Evolutionary conservation across 2,888 invertebrate species (phyloP).

Genomic region (Pseudococcus viburni): DNA sequence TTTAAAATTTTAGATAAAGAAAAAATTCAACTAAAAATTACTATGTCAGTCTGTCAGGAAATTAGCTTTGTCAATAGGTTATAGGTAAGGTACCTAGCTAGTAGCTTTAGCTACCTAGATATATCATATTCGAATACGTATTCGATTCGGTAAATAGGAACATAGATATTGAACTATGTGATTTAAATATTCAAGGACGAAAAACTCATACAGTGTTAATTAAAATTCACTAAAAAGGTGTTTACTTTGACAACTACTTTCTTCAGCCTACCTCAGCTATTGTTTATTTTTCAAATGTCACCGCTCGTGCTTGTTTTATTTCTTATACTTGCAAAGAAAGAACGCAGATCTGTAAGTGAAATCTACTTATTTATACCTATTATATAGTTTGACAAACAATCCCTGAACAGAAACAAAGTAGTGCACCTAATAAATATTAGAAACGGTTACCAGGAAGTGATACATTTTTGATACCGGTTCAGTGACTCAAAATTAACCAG

Average conservation of each 20-base stretch:
- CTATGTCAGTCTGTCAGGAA: background rate
- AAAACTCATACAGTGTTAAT: background rate
- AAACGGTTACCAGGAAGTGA: too few species aligned
- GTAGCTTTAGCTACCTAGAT: background rate
- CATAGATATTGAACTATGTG: background rate
- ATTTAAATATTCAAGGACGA: constrained; percentile 20
- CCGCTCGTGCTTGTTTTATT: too few species aligned
- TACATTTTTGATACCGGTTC: too few species aligned
- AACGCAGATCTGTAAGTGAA: too few species aligned
- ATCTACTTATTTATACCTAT: too few species aligned
- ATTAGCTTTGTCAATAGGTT: background rate
- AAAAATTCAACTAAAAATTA: background rate
- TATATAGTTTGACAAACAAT: too few species aligned
- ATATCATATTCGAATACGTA: background rate
- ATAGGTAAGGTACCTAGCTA: background rate
- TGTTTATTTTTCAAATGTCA: background rate
- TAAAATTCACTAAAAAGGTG: constrained; percentile 3
- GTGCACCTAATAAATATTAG: too few species aligned
- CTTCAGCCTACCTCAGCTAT: background rate
- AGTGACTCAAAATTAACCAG: too few species aligned
- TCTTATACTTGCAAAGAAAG: too few species aligned
- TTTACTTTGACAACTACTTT: constrained; percentile 3
- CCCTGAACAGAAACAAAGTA: too few species aligned
- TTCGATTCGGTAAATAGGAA: background rate
- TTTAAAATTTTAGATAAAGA: background rate